Evolutionary conservation across 2,888 invertebrate species (phyloP).

Genomic region (Diplazon laetatorius): DNA sequence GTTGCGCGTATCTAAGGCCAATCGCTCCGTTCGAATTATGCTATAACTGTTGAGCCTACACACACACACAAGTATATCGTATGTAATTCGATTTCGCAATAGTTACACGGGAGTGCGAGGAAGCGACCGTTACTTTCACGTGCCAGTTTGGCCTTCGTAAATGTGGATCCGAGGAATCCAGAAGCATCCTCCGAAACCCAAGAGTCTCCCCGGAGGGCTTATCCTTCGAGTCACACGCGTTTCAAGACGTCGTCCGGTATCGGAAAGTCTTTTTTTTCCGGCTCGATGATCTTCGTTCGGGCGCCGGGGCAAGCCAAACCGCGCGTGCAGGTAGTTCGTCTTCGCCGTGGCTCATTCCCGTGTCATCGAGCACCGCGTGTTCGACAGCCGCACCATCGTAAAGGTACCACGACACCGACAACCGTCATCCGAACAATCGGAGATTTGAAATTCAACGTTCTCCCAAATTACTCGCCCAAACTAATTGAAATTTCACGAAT

Average conservation of each 20-base stretch:
- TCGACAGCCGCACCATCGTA: background rate
- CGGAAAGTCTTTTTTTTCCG: slow-evolving; percentile 1
- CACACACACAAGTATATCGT: slow-evolving; percentile 17
- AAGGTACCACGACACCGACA: slow-evolving; percentile 1
- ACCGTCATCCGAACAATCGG: too few relatives aligned
- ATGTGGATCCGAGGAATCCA: slow-evolving; percentile 70
- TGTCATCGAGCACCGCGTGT: background rate
- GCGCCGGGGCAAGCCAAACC: background rate
- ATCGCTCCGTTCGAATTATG: background rate
- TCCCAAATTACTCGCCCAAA: too few relatives aligned
- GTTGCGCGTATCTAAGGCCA: background rate
- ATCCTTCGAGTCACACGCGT: slow-evolving; percentile 33
- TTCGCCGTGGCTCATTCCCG: background rate
- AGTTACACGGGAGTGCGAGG: slow-evolving; percentile 63
- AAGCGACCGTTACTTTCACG: slow-evolving; percentile 75
- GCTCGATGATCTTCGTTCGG: slow-evolving; percentile 5
- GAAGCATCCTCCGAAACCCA: slow-evolving; percentile 61
- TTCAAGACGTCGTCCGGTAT: slow-evolving; percentile 12
- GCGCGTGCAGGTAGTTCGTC: slow-evolving; percentile 13
- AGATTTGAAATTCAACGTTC: too few relatives aligned
- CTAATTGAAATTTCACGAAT: too few relatives aligned
- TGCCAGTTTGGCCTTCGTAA: slow-evolving; percentile 70
- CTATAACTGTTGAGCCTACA: slow-evolving; percentile 5
- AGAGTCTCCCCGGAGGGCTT: slow-evolving; percentile 14
- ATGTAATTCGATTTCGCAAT: slow-evolving; percentile 66